Evolutionary conservation across 2,113 vertebrate species (phyloP).

Genomic region (Caretta caretta): DNA sequence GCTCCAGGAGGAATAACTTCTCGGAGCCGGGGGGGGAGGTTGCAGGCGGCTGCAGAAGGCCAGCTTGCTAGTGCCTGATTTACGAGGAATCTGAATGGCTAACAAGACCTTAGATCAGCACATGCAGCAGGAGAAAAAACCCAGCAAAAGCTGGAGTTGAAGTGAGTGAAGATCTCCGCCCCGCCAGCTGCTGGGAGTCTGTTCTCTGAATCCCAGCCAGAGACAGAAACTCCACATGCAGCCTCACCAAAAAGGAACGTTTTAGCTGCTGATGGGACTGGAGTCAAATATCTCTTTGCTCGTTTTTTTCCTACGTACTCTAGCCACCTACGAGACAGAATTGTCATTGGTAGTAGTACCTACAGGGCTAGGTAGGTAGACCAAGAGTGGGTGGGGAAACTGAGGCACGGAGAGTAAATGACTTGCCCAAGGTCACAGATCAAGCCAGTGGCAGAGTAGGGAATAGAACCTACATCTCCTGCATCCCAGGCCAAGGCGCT

Average conservation of each 20-base stretch:
- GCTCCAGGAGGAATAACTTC: background rate
- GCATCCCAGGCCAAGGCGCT: too few relatives aligned
- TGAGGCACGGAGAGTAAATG: background rate
- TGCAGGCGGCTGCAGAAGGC: background rate
- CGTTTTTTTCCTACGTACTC: background rate
- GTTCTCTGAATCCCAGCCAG: constrained; percentile 70
- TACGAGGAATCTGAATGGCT: constrained; percentile 42
- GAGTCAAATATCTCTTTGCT: constrained; percentile 65
- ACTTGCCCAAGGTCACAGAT: background rate
- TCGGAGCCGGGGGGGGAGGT: background rate
- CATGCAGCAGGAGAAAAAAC: constrained; percentile 31
- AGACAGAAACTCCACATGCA: constrained; percentile 63
- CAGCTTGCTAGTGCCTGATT: background rate
- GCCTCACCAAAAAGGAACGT: constrained; percentile 12
- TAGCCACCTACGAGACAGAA: rapidly evolving
- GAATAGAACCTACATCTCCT: too few relatives aligned
- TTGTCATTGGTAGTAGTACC: rapidly evolving
- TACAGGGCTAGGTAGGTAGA: background rate
- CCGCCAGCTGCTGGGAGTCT: constrained; percentile 69
- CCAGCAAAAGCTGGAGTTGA: constrained; percentile 37
- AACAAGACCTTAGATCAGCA: constrained; percentile 56
- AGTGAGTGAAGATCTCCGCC: background rate
- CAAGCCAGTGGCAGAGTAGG: background rate
- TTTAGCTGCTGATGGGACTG: constrained; percentile 73
- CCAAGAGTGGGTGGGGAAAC: background rate